A percentile compares a stretch with the other conserved stretches of the same genome.
Evolutionary conservation across 2,888 invertebrate species (phyloP).

Genomic region (Heteromurus nitidus): DNA sequence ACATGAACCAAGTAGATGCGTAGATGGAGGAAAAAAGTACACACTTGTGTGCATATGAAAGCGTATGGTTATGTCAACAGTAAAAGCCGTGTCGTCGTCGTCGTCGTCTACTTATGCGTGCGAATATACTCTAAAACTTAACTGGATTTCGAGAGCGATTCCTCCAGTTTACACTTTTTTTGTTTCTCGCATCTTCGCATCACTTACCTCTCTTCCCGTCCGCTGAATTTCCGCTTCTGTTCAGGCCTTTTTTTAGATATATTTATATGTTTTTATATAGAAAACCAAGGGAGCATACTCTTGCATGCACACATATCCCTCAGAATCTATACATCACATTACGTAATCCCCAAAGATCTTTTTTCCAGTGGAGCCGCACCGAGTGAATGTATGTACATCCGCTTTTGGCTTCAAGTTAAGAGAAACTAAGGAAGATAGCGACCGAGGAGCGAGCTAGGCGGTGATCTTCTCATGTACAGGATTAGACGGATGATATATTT

Average conservation of each 20-base stretch:
- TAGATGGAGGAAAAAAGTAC: no score
- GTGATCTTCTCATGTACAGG: conserved; percentile 27
- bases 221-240: neutral
- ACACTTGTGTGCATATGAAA: no score
- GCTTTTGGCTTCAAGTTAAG: no score
- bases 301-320: neutral
- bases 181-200: conserved; percentile 4
- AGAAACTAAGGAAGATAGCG: no score
- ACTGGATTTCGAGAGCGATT: neutral
- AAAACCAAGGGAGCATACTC: neutral
- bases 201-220: neutral
- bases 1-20: neutral
- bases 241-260: neutral
- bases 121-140: neutral
- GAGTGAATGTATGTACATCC: no score
- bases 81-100: no score
- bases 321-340: conserved; percentile 15
- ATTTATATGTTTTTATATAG: neutral
- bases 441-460: neutral
- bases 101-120: neutral
- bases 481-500: conserved; percentile 72
- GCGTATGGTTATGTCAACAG: neutral
- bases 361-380: neutral
- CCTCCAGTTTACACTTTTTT: neutral
- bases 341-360: neutral